Evolutionary conservation across 92 coral and sea anemone species (phyloP).

Genomic region (Micromussa lordhowensis): DNA sequence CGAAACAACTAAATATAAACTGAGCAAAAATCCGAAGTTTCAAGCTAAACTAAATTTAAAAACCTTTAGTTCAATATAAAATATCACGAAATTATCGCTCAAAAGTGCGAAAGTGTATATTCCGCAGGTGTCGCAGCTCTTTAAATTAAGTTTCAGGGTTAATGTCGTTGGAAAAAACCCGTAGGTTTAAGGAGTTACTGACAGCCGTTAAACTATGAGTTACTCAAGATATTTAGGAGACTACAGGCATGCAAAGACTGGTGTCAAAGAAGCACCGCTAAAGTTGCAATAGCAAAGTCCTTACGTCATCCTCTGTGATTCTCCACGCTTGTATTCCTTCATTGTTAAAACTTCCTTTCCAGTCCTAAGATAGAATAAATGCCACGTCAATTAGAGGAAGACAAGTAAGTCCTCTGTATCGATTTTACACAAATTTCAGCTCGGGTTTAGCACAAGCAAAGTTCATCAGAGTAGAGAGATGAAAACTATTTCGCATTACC

Average conservation of each 20-base stretch:
- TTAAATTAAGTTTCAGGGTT: not conserved
- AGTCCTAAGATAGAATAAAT: not conserved
- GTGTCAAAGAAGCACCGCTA: not conserved
- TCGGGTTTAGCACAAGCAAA: not conserved
- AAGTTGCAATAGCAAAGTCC: not conserved
- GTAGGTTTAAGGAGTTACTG: not conserved
- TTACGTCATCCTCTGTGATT: conserved; percentile 18
- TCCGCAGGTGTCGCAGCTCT: not conserved
- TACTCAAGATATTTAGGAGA: not conserved
- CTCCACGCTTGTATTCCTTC: conserved; percentile 29
- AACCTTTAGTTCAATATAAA: not conserved
- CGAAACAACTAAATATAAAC: not conserved
- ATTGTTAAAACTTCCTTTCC: not conserved
- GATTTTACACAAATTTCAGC: not conserved
- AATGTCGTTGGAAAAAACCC: not conserved
- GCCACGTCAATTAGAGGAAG: not conserved
- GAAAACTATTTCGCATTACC: not conserved
- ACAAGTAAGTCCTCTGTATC: not conserved
- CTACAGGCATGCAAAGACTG: not conserved
- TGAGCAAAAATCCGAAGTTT: not conserved
- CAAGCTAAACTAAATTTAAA: not conserved
- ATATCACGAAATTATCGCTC: not conserved
- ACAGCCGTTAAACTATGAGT: not conserved
- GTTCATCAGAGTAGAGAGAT: not conserved
- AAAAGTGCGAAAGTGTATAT: not conserved